Evolutionary conservation across 2,797 vertebrate genomes (phyloP).

Genomic region (Melanotaenia maccullochi): DNA sequence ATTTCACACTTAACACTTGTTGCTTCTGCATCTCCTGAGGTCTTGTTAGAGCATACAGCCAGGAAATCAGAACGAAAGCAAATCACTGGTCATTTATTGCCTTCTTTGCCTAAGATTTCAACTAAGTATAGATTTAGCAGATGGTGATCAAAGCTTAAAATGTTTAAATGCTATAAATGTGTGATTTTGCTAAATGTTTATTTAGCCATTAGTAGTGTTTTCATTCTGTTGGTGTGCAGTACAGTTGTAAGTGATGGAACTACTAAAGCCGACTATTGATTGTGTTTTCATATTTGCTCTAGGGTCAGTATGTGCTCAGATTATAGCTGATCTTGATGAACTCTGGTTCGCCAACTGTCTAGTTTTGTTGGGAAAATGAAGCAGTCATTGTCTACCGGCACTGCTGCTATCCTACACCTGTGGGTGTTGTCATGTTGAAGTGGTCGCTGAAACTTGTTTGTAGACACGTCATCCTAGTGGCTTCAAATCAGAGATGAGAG

Average conservation of each 20-base stretch:
- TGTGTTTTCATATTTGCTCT: slow-evolving; percentile 6
- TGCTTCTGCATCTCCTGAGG: slow-evolving; percentile 12
- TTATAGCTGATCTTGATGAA: not conserved
- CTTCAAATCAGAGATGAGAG: slow-evolving; percentile 43
- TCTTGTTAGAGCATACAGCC: not conserved
- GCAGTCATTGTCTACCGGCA: not conserved
- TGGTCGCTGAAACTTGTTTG: slow-evolving; percentile 40
- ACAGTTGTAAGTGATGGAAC: not conserved
- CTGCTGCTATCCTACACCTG: slow-evolving; percentile 42
- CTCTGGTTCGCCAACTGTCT: not conserved
- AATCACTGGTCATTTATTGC: not conserved
- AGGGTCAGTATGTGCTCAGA: slow-evolving; percentile 1
- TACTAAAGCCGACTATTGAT: slow-evolving; percentile 15
- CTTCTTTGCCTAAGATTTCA: not conserved
- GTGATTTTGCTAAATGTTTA: slow-evolving; percentile 25
- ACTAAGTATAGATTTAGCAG: not conserved
- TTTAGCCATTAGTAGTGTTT: not conserved
- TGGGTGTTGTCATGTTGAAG: slow-evolving; percentile 51
- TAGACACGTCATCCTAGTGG: slow-evolving; percentile 4
- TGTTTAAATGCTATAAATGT: slow-evolving; percentile 9
- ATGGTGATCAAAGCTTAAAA: not conserved
- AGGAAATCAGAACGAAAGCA: not conserved
- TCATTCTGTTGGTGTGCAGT: slow-evolving; percentile 5
- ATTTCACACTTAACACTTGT: slow-evolving; percentile 10
- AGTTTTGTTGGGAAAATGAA: not conserved